These are phyloP conservation scores for Drosophila testacea DNA, from an alignment of 2,888 invertebrate species.

Conservation along the genomic window DNA sequence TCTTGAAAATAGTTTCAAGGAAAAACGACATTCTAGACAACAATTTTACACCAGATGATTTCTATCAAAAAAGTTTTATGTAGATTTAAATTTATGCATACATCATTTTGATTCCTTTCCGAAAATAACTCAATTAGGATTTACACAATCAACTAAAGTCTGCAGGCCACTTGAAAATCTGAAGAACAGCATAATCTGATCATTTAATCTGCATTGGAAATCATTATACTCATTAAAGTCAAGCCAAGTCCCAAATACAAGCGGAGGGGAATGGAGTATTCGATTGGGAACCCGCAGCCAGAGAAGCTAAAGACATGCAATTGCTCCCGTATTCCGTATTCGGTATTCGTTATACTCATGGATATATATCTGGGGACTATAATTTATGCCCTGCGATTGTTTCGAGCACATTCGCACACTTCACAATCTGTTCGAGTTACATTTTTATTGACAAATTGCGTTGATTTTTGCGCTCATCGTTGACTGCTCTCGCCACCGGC, in stretches of 20 bases:
- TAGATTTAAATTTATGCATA: neutral
- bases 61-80: neutral
- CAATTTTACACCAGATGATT: neutral
- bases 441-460: constrained; percentile 84
- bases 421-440: constrained; percentile 81
- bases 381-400: constrained; percentile 79
- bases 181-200: constrained; percentile 71
- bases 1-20: no score
- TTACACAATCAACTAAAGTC: constrained; percentile 25
- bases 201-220: constrained; percentile 79
- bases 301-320: constrained; percentile 9
- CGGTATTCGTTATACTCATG: constrained; percentile 16
- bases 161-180: constrained; percentile 50
- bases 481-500: no score
- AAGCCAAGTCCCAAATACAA: constrained; percentile 42
- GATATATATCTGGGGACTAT: constrained; percentile 48
- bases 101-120: neutral
- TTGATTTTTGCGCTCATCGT: constrained; percentile 81
- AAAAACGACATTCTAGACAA: no score
- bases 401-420: constrained; percentile 81
- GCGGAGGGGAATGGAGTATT: constrained; percentile 23
- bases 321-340: neutral
- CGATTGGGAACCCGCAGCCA: constrained; percentile 30
- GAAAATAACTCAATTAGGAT: constrained; percentile 31
- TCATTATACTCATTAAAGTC: constrained; percentile 75